These are phyloP conservation scores for Orius insidiosus DNA, from an alignment of 1,140 invertebrate species.

Conservation along the genomic window DNA sequence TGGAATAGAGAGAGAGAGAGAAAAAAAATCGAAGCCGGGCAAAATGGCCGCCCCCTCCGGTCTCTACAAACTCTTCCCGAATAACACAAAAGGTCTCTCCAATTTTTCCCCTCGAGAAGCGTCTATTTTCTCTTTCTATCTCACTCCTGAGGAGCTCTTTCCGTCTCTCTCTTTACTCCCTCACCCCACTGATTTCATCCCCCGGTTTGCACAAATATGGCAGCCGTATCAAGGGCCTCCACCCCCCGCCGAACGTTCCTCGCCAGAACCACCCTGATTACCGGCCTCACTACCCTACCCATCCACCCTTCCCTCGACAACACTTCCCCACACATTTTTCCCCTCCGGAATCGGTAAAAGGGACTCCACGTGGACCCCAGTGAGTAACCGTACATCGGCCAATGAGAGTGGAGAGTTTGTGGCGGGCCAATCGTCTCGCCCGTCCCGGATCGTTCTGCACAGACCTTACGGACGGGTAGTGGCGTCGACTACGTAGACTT, in stretches of 20 bases:
- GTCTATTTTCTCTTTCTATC: too few species aligned
- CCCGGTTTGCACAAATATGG: constrained; percentile 21
- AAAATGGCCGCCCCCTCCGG: constrained; percentile 18
- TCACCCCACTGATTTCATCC: constrained; percentile 17
- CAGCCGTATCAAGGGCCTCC: constrained; percentile 18
- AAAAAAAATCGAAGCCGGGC: constrained; percentile 19
- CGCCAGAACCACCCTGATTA: constrained; percentile 20
- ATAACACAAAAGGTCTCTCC: constrained; percentile 20
- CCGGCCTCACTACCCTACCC: constrained; percentile 20
- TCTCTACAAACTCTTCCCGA: constrained; percentile 18
- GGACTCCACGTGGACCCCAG: constrained; percentile 20
- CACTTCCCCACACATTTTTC: constrained; percentile 16
- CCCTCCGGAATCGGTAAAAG: constrained; percentile 13
- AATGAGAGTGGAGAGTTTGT: neutral
- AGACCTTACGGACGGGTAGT: too few species aligned
- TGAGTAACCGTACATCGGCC: neutral
- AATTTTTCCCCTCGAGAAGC: constrained; percentile 13
- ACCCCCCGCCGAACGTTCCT: neutral
- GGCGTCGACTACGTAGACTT: too few species aligned
- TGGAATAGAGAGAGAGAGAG: constrained; percentile 8
- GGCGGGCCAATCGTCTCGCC: neutral
- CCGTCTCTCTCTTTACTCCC: constrained; percentile 11
- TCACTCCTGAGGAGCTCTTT: neutral
- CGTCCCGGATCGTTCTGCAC: neutral
- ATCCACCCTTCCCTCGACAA: constrained; percentile 10